These are phyloP conservation scores for Chaenogobius annularis DNA, from an alignment of 2,113 vertebrate genomes.

Conservation along the genomic window DNA sequence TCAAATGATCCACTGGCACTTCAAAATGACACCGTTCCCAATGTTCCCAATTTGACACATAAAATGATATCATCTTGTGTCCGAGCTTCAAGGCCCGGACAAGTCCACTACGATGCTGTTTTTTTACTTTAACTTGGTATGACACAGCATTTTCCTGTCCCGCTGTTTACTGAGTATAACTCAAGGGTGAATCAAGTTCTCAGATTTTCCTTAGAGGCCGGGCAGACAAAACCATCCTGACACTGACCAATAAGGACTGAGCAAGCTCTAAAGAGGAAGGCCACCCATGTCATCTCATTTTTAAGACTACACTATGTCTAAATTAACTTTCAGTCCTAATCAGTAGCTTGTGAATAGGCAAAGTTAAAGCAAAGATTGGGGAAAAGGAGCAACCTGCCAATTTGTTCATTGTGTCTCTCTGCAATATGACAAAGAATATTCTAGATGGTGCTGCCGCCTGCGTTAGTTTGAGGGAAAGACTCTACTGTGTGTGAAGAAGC, in stretches of 20 bases:
- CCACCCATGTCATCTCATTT: slow-evolving; percentile 31
- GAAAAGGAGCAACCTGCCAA: slow-evolving; percentile 22
- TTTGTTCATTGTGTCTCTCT: slow-evolving; percentile 76
- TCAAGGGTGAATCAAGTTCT: slow-evolving; percentile 25
- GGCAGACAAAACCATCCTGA: slow-evolving; percentile 41
- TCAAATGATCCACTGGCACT: slow-evolving; percentile 32
- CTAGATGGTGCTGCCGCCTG: slow-evolving; percentile 90
- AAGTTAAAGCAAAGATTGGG: not conserved
- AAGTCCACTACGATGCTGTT: slow-evolving; percentile 18
- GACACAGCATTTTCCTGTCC: slow-evolving; percentile 59
- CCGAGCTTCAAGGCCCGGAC: slow-evolving; percentile 12
- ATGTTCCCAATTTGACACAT: slow-evolving; percentile 24
- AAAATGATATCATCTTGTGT: not conserved
- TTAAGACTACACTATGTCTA: slow-evolving; percentile 10
- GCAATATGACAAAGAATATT: slow-evolving; percentile 99
- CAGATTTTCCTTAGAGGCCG: slow-evolving; percentile 31
- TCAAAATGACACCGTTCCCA: slow-evolving; percentile 10
- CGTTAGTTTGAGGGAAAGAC: slow-evolving; percentile 73
- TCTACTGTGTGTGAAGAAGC: not conserved
- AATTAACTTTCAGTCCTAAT: slow-evolving; percentile 24
- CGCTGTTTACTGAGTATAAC: slow-evolving; percentile 5
- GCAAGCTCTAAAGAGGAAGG: slow-evolving; percentile 26
- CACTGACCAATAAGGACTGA: slow-evolving; percentile 22
- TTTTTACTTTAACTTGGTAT: slow-evolving; percentile 42
- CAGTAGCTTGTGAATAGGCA: slow-evolving; percentile 4